phyloP scores from a whole-genome alignment of 1,140 invertebrate genomes.

The Procambarus clarkii region DNA sequence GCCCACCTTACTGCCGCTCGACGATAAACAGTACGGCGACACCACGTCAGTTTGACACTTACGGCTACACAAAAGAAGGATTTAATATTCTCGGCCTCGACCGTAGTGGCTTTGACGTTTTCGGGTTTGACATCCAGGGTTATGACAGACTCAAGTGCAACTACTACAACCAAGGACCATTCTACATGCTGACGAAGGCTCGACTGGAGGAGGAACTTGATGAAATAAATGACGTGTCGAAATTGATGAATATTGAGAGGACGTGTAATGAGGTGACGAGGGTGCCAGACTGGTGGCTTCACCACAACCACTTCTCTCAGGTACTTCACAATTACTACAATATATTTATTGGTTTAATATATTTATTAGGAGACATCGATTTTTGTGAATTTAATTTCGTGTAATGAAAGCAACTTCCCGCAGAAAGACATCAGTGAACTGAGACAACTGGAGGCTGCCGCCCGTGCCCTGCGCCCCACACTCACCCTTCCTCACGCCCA shows the following conservation, averaged over 20 bases:
- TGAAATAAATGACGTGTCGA: neutral
- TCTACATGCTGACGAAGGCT: constrained; percentile 12
- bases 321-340: neutral
- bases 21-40: neutral
- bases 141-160: constrained; percentile 19
- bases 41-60: neutral
- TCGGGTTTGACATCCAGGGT: neutral
- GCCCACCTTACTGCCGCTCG: constrained; percentile 3
- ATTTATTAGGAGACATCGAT: no score
- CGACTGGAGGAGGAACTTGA: constrained; percentile 4
- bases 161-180: constrained; percentile 18
- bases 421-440: neutral
- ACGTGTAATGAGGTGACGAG: neutral
- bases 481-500: neutral
- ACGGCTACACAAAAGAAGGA: constrained; percentile 4
- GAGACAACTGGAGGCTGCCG: neutral
- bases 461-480: neutral
- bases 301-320: neutral
- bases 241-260: constrained; percentile 22
- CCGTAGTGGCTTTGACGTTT: constrained; percentile 16
- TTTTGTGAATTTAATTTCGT: no score
- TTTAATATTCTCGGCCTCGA: constrained; percentile 31
- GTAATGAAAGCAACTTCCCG: neutral
- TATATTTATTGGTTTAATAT: no score
- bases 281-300: constrained; percentile 21